Conservation (phyloP, 2,888 invertebrate species). For the Coelopa pilipes region DNA sequence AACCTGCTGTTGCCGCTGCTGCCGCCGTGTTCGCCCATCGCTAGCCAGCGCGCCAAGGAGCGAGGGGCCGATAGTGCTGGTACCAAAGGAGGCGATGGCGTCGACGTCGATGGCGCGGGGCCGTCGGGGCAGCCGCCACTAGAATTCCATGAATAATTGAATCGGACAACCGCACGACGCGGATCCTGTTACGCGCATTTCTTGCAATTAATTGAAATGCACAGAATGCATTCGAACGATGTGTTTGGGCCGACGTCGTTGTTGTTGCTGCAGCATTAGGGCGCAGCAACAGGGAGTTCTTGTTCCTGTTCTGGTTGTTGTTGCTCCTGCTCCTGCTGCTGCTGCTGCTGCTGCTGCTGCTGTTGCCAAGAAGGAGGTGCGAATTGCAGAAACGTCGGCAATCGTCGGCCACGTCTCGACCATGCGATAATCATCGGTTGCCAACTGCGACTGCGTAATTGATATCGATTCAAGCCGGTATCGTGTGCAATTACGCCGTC, state of each 20-base stretch:
- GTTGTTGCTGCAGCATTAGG: background rate
- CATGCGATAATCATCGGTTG: slow-evolving; percentile 28
- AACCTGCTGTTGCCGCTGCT: slow-evolving; percentile 13
- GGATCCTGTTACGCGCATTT: slow-evolving; percentile 37
- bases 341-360: too few species aligned
- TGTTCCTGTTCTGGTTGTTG: background rate
- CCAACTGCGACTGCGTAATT: slow-evolving; percentile 27
- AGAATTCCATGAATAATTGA: slow-evolving; percentile 38
- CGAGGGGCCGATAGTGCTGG: too few species aligned
- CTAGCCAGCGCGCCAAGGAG: too few species aligned
- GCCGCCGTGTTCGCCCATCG: background rate
- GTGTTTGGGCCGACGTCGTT: slow-evolving; percentile 3
- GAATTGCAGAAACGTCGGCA: slow-evolving; percentile 9
- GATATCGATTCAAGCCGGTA: slow-evolving; percentile 26
- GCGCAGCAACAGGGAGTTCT: slow-evolving; percentile 3
- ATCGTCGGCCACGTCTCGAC: slow-evolving; percentile 2
- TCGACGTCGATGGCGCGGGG: background rate
- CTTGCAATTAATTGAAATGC: slow-evolving; percentile 36
- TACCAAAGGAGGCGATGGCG: background rate
- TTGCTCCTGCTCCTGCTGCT: too few species aligned
- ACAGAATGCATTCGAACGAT: slow-evolving; percentile 31
- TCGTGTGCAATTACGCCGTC: background rate
- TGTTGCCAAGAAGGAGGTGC: slow-evolving; percentile 10
- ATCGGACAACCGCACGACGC: slow-evolving; percentile 31
- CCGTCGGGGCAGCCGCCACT: background rate